These are phyloP conservation scores for Saguinus midas DNA, from an alignment of 2,113 vertebrate species.

Conservation along the genomic window DNA sequence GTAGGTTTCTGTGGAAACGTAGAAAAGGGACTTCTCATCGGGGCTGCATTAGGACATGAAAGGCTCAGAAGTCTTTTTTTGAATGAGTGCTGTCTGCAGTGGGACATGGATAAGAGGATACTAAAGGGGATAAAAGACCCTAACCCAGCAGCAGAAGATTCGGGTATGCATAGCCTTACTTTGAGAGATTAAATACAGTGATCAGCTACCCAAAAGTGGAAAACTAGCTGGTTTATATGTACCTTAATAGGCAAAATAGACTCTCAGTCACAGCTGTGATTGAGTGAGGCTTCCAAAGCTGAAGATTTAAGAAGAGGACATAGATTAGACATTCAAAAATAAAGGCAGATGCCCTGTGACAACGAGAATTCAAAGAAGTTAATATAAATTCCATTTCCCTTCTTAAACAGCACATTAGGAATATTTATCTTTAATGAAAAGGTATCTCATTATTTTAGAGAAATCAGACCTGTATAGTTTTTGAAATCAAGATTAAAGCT, in stretches of 20 bases:
- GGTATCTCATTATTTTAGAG: background rate
- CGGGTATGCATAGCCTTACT: background rate
- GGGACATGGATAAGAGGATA: background rate
- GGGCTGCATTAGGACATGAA: background rate
- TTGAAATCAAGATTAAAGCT: background rate
- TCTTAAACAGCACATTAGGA: background rate
- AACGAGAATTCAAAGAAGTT: background rate
- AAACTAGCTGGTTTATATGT: background rate
- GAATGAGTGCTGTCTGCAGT: background rate
- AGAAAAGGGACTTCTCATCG: background rate
- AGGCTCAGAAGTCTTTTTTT: background rate
- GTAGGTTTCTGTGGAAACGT: background rate
- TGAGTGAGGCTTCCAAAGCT: background rate
- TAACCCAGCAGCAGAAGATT: background rate
- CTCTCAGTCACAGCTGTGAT: background rate
- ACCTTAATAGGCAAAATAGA: background rate
- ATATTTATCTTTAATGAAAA: background rate
- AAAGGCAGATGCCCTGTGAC: background rate
- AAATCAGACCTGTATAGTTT: background rate
- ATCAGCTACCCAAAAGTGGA: background rate
- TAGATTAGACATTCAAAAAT: background rate
- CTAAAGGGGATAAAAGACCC: background rate
- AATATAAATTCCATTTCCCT: background rate
- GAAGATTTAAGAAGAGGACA: background rate
- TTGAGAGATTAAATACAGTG: background rate